Evolutionary conservation across 2,797 vertebrate genomes (phyloP), one percentile per base, ranked within the genome.

Genomic region (Typhlichthys eigenmanni): DNA sequence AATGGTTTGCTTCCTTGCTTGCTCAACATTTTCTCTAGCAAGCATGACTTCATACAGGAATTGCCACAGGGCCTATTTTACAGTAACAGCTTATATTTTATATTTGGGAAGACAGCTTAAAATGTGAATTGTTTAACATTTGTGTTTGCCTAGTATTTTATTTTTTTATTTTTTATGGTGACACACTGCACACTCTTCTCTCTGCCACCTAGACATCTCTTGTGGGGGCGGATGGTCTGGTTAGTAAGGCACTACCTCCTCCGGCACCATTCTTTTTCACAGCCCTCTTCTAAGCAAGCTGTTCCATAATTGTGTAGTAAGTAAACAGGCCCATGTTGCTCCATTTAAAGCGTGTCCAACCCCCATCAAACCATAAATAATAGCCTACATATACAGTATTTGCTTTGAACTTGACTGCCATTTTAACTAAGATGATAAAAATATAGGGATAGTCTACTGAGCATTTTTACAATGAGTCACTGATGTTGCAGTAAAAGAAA

Each of bases 111-210:
- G 69, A 72, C 73, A 72, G 64, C 66, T 53, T 52, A 43, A 45
- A 43, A 7, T 56, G 50, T 55, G 16, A 29, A 52, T 29, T 52
- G 14, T 43, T 55, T 14, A 32, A 32, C 19, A 14, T 59, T 14
- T 47, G 56, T 47, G 56, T 59, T 60, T 67, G 58, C 63, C 47
- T 74, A 72, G 79, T 68, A 68, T 73, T 76, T 83, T 81, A 58
- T 71, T 60, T 79, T 74, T 66, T 71, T 47, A 60, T 17, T 17
- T 17, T 17, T 17, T 17, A 55, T 64, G 32, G 51, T 70, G 75
- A 77, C 75, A 75, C 68, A 69, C 6, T 72, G 13, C 69, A 47
- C 38, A 10, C 38, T 9, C 7, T 5, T 38, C 24, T 43, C 7
- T 43, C 7, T 9, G 7, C 1, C 38, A 43, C 38, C 38, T 43